Evolutionary conservation across 2,113 vertebrate genomes (phyloP).

Genomic region (Lasiurus cinereus): DNA sequence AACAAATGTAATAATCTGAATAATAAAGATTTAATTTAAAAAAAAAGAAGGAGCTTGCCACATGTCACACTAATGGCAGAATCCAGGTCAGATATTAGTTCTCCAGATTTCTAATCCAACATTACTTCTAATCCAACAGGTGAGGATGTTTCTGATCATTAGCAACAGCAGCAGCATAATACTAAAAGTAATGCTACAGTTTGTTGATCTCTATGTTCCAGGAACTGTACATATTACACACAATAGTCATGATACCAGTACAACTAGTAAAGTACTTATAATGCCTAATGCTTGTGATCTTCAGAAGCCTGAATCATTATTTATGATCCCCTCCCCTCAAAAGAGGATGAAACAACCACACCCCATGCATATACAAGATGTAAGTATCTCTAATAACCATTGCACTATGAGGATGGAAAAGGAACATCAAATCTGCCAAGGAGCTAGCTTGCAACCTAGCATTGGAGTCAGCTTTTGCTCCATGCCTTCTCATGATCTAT

Average conservation of each 20-base stretch:
- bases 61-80: not conserved
- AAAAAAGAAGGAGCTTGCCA: too few relatives aligned
- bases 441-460: not conserved
- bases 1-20: too few relatives aligned
- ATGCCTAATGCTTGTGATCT: not conserved
- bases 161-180: not conserved
- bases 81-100: not conserved
- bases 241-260: not conserved
- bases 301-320: conserved; percentile 9
- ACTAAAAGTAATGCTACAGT: not conserved
- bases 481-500: not conserved
- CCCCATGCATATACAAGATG: not conserved
- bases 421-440: not conserved
- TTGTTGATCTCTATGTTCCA: not conserved
- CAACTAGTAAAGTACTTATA: not conserved
- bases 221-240: not conserved
- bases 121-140: not conserved
- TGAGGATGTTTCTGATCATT: not conserved
- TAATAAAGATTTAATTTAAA: too few relatives aligned
- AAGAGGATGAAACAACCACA: conserved; percentile 9
- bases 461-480: not conserved
- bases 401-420: not conserved
- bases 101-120: conserved; percentile 15
- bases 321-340: not conserved
- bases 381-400: not conserved